A percentile compares a stretch with the other conserved stretches of the same genome.
Conservation (phyloP, 2,797 vertebrate genomes). For the Squalus acanthias region DNA sequence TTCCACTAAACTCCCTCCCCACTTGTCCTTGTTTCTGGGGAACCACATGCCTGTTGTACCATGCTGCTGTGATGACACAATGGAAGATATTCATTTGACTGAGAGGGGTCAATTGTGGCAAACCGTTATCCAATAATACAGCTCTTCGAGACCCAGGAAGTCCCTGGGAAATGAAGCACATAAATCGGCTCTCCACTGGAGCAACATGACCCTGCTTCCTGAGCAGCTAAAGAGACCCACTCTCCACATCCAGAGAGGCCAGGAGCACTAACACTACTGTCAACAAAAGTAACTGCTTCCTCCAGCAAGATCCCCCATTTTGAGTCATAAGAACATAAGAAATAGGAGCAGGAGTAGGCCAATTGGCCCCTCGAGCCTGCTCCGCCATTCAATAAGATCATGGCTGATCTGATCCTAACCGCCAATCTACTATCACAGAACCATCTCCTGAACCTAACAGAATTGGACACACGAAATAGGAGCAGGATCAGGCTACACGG, state of each 20-base stretch:
- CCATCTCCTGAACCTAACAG: too few relatives aligned
- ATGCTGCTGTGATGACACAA: background rate
- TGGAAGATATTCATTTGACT: background rate
- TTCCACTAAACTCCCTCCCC: too few relatives aligned
- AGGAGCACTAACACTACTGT: background rate
- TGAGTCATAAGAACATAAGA: background rate
- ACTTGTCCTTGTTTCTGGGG: background rate
- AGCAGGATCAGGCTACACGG: too few relatives aligned
- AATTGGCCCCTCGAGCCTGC: too few relatives aligned
- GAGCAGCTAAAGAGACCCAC: background rate
- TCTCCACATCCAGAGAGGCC: background rate
- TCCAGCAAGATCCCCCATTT: background rate
- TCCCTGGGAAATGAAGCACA: background rate
- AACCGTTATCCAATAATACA: background rate
- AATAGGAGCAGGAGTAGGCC: too few relatives aligned
- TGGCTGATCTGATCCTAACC: too few relatives aligned
- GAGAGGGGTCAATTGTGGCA: background rate
- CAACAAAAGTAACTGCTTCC: background rate
- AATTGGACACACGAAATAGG: too few relatives aligned
- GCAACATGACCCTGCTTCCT: background rate
- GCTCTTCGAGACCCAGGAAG: background rate
- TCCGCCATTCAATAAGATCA: too few relatives aligned
- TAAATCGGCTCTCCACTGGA: too few relatives aligned
- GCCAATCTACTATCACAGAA: too few relatives aligned
- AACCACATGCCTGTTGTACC: background rate